These are phyloP conservation scores for Drosophila helvetica DNA, from an alignment of 2,888 invertebrate species.

Conservation along the genomic window DNA sequence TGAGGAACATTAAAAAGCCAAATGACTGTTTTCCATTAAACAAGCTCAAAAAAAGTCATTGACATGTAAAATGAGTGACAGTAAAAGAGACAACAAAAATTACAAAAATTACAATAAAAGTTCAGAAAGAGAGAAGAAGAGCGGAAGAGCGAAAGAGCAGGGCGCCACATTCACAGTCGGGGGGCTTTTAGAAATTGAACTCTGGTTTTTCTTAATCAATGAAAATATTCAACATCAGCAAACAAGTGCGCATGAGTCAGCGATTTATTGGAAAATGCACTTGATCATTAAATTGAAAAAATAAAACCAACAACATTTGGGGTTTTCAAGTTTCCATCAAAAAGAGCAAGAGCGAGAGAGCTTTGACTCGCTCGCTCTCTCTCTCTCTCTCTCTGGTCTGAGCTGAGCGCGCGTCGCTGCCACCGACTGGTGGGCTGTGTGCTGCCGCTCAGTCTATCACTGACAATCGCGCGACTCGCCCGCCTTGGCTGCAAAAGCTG, in stretches of 20 bases:
- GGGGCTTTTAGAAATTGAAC: constrained; percentile 17
- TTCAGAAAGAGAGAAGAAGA: constrained; percentile 34
- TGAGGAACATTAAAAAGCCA: constrained; percentile 22
- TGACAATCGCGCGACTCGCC: constrained; percentile 44
- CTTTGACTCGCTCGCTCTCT: constrained; percentile 4
- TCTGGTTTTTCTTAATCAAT: constrained; percentile 8
- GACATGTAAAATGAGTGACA: constrained; percentile 62
- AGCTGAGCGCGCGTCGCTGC: constrained; percentile 11
- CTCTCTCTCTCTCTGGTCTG: not conserved
- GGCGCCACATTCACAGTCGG: constrained; percentile 9
- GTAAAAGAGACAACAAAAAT: constrained; percentile 26
- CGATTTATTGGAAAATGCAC: constrained; percentile 34
- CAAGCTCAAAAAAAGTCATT: constrained; percentile 64
- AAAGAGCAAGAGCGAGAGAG: constrained; percentile 3
- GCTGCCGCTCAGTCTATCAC: constrained; percentile 52
- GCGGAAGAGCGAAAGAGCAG: not conserved
- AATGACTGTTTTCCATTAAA: too few species aligned
- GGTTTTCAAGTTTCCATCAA: constrained; percentile 5
- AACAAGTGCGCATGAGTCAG: constrained; percentile 55
- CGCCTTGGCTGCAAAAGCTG: constrained; percentile 17
- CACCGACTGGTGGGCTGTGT: constrained; percentile 12
- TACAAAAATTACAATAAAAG: constrained; percentile 33
- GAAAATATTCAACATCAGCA: constrained; percentile 13
- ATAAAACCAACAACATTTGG: constrained; percentile 3
- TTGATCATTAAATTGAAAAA: constrained; percentile 39